These are phyloP conservation scores for Clitarchus hookeri DNA, from an alignment of 2,888 invertebrate species.

Conservation along the genomic window DNA sequence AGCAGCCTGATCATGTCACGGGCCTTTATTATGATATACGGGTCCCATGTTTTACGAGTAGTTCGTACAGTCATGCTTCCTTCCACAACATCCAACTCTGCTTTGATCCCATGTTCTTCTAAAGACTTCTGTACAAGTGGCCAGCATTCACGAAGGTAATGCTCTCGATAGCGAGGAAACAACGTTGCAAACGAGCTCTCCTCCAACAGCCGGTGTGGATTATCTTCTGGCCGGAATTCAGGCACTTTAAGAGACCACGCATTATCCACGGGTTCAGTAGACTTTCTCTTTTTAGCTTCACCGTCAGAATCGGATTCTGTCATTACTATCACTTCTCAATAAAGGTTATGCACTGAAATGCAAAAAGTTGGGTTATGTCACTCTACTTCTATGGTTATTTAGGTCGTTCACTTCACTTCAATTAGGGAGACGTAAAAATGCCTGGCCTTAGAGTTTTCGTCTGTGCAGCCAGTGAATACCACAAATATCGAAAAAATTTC, in stretches of 20 bases:
- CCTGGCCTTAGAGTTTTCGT: no score
- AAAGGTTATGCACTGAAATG: no score
- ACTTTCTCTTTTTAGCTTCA: constrained; percentile 50
- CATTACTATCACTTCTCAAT: not conserved
- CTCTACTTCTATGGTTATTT: no score
- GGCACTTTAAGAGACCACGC: constrained; percentile 89
- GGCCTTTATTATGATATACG: constrained; percentile 94
- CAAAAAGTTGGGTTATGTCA: no score
- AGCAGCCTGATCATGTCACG: constrained; percentile 94
- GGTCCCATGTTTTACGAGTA: constrained; percentile 97
- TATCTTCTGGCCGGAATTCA: constrained; percentile 84
- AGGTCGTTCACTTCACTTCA: no score
- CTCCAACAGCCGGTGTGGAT: constrained; percentile 83
- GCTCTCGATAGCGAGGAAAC: constrained; percentile 97
- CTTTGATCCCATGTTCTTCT: constrained; percentile 76
- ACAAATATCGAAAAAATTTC: no score
- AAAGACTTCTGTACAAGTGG: constrained; percentile 88
- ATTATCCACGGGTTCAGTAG: constrained; percentile 71
- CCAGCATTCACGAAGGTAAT: constrained; percentile 94
- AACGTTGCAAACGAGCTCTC: constrained; percentile 96
- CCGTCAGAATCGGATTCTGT: not conserved
- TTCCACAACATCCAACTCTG: constrained; percentile 90
- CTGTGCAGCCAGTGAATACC: no score
- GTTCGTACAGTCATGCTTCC: constrained; percentile 94
- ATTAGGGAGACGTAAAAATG: no score